Percentiles rank a stretch among this genome's conserved stretches.
Conservation (phyloP, 2,113 vertebrate genomes). For the Pycnonotus jocosus region DNA sequence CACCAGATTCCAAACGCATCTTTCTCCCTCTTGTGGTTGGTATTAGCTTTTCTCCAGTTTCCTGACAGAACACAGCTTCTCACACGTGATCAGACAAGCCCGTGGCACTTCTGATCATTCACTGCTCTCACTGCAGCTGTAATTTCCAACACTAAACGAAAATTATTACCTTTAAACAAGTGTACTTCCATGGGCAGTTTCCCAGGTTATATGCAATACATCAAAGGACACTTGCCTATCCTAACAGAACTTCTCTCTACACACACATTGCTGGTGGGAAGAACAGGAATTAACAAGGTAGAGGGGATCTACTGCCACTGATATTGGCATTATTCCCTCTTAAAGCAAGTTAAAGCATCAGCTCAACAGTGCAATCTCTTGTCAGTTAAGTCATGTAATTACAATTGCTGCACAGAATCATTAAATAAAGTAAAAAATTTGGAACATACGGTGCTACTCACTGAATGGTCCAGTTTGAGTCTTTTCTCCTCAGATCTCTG, state of each 20-base stretch:
- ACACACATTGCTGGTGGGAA: not conserved
- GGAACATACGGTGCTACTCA: slow-evolving; percentile 89
- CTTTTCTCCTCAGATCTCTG: slow-evolving; percentile 96
- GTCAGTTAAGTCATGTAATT: not conserved
- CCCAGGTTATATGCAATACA: not conserved
- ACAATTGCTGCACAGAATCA: not conserved
- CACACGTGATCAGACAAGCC: not conserved
- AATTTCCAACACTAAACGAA: not conserved
- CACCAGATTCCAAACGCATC: not conserved
- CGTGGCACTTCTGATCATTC: not conserved
- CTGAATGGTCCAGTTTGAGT: slow-evolving; percentile 96
- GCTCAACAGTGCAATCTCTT: not conserved
- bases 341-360: not conserved
- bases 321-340: not conserved
- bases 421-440: slow-evolving; percentile 65
- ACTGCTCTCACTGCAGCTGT: not conserved
- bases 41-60: not conserved
- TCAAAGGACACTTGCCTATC: not conserved
- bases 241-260: not conserved
- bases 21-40: slow-evolving; percentile 41
- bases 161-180: not conserved
- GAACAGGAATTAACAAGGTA: not conserved
- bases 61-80: not conserved
- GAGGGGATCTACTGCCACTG: not conserved
- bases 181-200: not conserved